Percentiles rank a stretch among this genome's conserved stretches.
Conservation (phyloP, 2,113 vertebrate genomes). For the Stegastes partitus region DNA sequence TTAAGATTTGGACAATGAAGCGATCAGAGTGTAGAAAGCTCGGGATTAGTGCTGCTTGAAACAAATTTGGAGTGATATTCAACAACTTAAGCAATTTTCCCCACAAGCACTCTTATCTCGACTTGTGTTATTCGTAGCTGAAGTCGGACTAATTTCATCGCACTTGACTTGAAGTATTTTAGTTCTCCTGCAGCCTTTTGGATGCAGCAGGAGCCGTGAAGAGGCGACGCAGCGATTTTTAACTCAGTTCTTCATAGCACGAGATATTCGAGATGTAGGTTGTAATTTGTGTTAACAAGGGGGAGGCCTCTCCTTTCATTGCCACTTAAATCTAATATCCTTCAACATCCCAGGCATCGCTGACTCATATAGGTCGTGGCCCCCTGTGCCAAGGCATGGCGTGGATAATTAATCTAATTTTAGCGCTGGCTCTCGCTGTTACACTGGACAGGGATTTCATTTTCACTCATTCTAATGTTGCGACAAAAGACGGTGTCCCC, state of each 20-base stretch:
- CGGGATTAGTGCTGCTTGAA: constrained; percentile 7
- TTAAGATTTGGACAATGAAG: background rate
- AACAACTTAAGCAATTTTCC: constrained; percentile 16
- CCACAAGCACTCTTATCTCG: constrained; percentile 5
- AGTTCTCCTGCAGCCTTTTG: constrained; percentile 1
- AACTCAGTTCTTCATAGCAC: background rate
- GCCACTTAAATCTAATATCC: constrained; percentile 69
- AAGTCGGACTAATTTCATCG: constrained; percentile 33
- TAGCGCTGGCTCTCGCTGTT: constrained; percentile 40
- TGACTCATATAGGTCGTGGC: constrained; percentile 58
- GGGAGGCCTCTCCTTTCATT: constrained; percentile 54
- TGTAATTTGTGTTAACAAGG: constrained; percentile 62
- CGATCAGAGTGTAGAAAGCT: constrained; percentile 1
- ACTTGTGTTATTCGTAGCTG: constrained; percentile 8
- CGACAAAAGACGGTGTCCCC: background rate
- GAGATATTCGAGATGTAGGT: constrained; percentile 44
- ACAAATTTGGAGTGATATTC: constrained; percentile 5
- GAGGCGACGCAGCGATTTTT: background rate
- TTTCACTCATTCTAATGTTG: constrained; percentile 18
- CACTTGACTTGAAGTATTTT: constrained; percentile 31
- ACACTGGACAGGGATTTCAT: constrained; percentile 25
- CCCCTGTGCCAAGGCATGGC: constrained; percentile 39
- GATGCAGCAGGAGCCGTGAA: background rate
- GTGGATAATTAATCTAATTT: constrained; percentile 73
- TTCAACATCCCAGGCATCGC: constrained; percentile 45